Percentiles rank a stretch among this genome's conserved stretches.
phyloP scores from a whole-genome alignment of 2,888 invertebrate genomes.

The Glaucopsyche alexis region DNA sequence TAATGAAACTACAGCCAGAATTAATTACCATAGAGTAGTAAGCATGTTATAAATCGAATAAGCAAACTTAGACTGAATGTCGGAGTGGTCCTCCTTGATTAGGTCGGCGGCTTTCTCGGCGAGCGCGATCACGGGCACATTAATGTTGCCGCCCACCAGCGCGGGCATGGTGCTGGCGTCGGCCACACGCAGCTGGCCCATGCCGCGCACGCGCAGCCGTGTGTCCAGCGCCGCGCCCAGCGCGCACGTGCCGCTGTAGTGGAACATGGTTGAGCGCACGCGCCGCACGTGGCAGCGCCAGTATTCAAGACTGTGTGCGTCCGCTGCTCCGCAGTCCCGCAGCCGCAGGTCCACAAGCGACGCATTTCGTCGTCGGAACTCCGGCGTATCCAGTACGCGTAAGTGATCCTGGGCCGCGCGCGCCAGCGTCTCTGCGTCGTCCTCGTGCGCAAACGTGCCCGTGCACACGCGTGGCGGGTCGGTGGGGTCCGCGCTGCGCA shows the following conservation, averaged over 20 bases:
- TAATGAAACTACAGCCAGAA: too few species aligned
- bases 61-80: too few species aligned
- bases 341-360: constrained; percentile 61
- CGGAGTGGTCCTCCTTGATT: constrained; percentile 35
- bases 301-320: constrained; percentile 83
- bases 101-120: constrained; percentile 45
- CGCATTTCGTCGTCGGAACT: constrained; percentile 45
- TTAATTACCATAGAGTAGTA: too few species aligned
- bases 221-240: constrained; percentile 45
- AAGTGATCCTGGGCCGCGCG: constrained; percentile 45
- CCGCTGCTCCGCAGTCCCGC: constrained; percentile 45
- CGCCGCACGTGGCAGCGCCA: constrained; percentile 78
- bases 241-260: constrained; percentile 60
- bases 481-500: constrained; percentile 44
- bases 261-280: constrained; percentile 76
- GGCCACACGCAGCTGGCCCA: constrained; percentile 43
- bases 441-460: constrained; percentile 41
- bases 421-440: constrained; percentile 47
- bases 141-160: constrained; percentile 44
- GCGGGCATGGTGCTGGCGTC: constrained; percentile 47
- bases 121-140: constrained; percentile 44
- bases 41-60: too few species aligned
- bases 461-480: constrained; percentile 45
- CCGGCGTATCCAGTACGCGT: constrained; percentile 45
- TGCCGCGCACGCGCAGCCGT: constrained; percentile 43